phyloP scores from a whole-genome alignment of 2,113 vertebrate genomes.

The Rhegmatorhina hoffmannsi region DNA sequence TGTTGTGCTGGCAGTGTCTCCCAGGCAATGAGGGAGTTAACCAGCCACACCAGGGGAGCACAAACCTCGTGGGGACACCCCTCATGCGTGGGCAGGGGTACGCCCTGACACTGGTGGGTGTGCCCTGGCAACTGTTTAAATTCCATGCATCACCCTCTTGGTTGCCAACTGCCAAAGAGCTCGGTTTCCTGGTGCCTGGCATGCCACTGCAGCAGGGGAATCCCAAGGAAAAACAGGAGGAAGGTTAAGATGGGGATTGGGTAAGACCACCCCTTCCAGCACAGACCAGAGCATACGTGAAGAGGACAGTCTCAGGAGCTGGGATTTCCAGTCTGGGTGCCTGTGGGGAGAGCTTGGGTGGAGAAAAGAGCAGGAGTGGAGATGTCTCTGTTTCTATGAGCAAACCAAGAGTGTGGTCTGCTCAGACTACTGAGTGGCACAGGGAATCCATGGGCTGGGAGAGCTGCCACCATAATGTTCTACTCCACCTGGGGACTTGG shows the following conservation, averaged over 20 bases:
- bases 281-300: accelerated
- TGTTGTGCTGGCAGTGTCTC: background rate
- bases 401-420: accelerated
- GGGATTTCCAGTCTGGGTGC: background rate
- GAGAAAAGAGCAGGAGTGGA: background rate
- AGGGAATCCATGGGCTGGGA: background rate
- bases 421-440: background rate
- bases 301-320: background rate
- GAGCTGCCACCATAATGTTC: background rate
- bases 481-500: accelerated
- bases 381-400: accelerated
- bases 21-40: background rate
- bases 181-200: accelerated
- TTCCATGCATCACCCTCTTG: accelerated
- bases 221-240: background rate
- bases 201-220: background rate
- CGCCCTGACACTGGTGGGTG: background rate
- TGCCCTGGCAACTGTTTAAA: background rate
- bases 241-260: background rate
- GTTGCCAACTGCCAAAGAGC: background rate
- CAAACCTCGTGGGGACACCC: background rate
- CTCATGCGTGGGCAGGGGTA: background rate
- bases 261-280: background rate
- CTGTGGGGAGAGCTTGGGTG: accelerated
- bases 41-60: background rate